Percentiles rank a stretch among this genome's conserved stretches.
These are phyloP conservation scores for Microplitis demolitor DNA, from an alignment of 1,140 invertebrate species.

Conservation along the genomic window DNA sequence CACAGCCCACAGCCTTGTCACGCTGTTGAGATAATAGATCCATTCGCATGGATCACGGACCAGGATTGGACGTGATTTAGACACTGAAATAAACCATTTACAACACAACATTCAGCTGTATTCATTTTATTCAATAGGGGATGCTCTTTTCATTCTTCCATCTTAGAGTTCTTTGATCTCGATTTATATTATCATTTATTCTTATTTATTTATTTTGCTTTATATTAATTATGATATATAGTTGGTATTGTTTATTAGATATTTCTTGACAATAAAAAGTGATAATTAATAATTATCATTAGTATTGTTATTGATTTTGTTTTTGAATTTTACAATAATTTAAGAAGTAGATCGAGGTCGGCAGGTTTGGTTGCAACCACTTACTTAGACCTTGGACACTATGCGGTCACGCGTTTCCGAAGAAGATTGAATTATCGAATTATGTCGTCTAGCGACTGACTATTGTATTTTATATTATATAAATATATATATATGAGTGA, in stretches of 20 bases:
- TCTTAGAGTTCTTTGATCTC: not conserved
- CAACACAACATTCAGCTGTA: conserved; percentile 39
- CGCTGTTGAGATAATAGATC: conserved; percentile 60
- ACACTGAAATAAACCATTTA: conserved; percentile 56
- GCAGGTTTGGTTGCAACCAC: conserved; percentile 10
- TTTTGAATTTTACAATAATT: not conserved
- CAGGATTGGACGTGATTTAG: conserved; percentile 51
- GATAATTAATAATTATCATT: not conserved
- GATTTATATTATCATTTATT: too few species aligned
- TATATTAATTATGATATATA: too few species aligned
- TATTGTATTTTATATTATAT: conserved; percentile 1
- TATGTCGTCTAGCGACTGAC: conserved; percentile 12
- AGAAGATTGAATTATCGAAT: conserved; percentile 32
- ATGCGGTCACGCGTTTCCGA: conserved; percentile 28
- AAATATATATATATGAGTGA: conserved; percentile 13
- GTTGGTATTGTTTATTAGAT: too few species aligned
- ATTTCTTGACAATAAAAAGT: too few species aligned
- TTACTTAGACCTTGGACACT: conserved; percentile 20
- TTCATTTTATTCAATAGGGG: conserved; percentile 5
- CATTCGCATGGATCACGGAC: conserved; percentile 57
- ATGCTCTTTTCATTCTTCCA: not conserved
- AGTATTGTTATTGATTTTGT: not conserved
- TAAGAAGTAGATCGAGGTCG: conserved; percentile 22
- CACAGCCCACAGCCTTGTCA: conserved; percentile 55
- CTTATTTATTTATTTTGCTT: too few species aligned